Evolutionary conservation across 2,797 vertebrate species (phyloP).

Genomic region (Prionace glauca): DNA sequence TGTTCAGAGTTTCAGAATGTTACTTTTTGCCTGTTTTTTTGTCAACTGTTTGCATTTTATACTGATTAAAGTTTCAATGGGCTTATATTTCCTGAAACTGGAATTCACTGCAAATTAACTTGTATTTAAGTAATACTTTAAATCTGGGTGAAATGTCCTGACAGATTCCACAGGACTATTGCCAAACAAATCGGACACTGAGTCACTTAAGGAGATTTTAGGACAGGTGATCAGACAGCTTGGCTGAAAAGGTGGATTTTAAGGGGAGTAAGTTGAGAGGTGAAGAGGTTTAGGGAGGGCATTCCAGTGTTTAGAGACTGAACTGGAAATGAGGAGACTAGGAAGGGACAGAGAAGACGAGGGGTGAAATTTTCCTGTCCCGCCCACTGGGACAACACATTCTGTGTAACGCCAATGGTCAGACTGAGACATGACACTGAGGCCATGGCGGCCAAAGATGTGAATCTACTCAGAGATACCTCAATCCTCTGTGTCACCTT

Average conservation of each 20-base stretch:
- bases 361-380: too few species aligned
- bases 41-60: neutral
- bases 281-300: neutral
- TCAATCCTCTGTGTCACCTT: too few species aligned
- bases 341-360: neutral
- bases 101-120: neutral
- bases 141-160: neutral
- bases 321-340: neutral
- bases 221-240: neutral
- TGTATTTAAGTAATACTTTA: neutral
- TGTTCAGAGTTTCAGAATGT: neutral
- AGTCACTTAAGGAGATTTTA: neutral
- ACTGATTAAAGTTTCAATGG: neutral
- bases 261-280: neutral
- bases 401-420: too few species aligned
- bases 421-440: too few species aligned
- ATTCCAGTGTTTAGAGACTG: neutral
- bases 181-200: neutral
- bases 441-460: too few species aligned
- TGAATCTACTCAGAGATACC: too few species aligned
- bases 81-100: neutral
- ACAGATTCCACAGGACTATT: neutral
- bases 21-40: neutral
- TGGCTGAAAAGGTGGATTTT: neutral
- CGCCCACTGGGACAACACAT: too few species aligned